Conservation (phyloP, 2,113 vertebrate species). For the Amazona guildingii region DNA sequence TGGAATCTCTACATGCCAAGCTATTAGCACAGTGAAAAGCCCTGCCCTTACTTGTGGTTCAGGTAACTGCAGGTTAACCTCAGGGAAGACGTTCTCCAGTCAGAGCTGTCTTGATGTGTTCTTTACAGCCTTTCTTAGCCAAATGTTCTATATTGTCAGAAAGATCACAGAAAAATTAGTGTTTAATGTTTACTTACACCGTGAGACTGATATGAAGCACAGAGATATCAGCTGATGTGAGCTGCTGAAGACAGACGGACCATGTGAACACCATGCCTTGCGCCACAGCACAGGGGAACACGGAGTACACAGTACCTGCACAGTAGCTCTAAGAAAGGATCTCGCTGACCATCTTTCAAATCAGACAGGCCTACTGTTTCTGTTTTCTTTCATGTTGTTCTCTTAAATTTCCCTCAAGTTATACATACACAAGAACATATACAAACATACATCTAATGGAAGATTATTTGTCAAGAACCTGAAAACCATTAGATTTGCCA, state of each 20-base stretch:
- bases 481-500: not conserved
- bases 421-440: not conserved
- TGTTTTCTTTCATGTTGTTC: not conserved
- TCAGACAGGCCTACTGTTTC: not conserved
- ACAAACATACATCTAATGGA: not conserved
- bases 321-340: not conserved
- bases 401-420: not conserved
- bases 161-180: not conserved
- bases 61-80: not conserved
- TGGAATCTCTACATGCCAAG: not conserved
- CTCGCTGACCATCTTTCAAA: not conserved
- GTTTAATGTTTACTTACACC: not conserved
- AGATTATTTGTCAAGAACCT: not conserved
- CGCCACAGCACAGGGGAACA: not conserved
- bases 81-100: not conserved
- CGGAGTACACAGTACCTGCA: not conserved
- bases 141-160: not conserved
- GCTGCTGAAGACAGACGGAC: not conserved
- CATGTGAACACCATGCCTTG: not conserved
- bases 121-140: not conserved
- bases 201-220: not conserved
- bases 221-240: accelerated
- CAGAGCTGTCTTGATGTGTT: not conserved
- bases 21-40: not conserved
- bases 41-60: not conserved